Base-by-base conservation (phyloP, 2,888 invertebrate genomes). In the Drosophila lacicola region DNA sequence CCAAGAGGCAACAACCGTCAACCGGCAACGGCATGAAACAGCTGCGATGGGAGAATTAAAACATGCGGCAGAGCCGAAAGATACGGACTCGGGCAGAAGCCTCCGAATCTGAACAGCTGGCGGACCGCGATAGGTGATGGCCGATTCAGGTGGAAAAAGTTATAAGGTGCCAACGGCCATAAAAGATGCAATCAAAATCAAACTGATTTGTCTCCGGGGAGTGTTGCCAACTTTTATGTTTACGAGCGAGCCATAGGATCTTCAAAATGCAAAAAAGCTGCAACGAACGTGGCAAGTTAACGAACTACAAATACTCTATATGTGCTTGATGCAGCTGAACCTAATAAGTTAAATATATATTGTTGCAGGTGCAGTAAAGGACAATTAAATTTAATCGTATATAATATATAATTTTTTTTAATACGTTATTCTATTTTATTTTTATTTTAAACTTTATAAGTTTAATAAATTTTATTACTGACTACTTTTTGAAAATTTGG, bases 151-250 rank as follows among this genome's bases (percentile, higher is more conserved):
- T 47, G 49, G 58, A 41, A 41, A 63, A 82, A 70, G 73, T 88
- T 86, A 86, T 79, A 88, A 88, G 88, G 88, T 86, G 86, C 80
- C 87, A 88, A 88, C 80, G 81, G 88, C 77, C 81, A 75, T 87
- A 86, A 88, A 84, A 87, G 88, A 70, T 82, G 88, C 87, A 79
- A 88, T 88, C 89, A 88, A 87, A 87, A 81, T 87, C 87, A 88
- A 87, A 88, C 89, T 87, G 86, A 87, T 87, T 87, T 86, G 86
- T 88, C 86, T 77, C 84, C 70, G 54, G 87, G 86, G 86, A 84
- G 77, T 75, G 71, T 77, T 88, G 88, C 79, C 82, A 87, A 87
- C 86, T 87, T 87, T 87, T 76, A 82, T 83, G 77, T 86, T 86
- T 87, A 86, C 82, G 86, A 81, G 69, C 70, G 34, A 53, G 19